Evolutionary conservation across 1,140 invertebrate species (phyloP), one percentile per base, ranked within the genome.

Genomic region (Zaprionus ornatus): DNA sequence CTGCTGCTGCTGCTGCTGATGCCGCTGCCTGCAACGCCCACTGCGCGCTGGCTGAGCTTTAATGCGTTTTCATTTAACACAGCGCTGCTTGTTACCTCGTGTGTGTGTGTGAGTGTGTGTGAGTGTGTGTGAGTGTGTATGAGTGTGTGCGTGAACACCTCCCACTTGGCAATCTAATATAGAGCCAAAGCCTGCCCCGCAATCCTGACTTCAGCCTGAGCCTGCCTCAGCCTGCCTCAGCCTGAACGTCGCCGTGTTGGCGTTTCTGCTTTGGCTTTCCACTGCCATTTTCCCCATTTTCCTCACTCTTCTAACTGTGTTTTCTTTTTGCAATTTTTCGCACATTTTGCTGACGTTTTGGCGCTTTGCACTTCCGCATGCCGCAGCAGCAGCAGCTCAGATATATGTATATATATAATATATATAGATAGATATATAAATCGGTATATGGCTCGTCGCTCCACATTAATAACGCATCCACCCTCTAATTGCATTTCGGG

Each of bases 391-490:
- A 17, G 32, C 17, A 40, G 19, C 52, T 55, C 13, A 45, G 27
- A 63, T 23, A 29, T 25, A 55, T 42, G 55, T 54, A 48, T 52
- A 57, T 65, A 65, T 61, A 59, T 61, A 23, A 62, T 54, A 45
- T 59, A 60, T 42, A 29, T 61, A 48, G 56, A 27, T 61, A 12
- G 9, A 37, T 62, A 52, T 42, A 62, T 75, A 62, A 69, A 17
- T 17, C 17, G 10, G 42, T 59, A 57, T 50, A 50, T 73, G 50
- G 70, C 68, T 66, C 52, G 62, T 75, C 76, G 85, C 84, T 90
- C 84, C 80, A 91, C 83, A 91, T 91, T 91, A 91, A 91, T 91
- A 91, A 91, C 85, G 90, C 90, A 91, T 91, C 83, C 90, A 91
- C 90, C 90, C 90, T 91, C 90, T 91, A 91, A 91, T 91, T 91